Conservation (phyloP, 2,113 vertebrate genomes). For the Ariopsis seemanni region DNA sequence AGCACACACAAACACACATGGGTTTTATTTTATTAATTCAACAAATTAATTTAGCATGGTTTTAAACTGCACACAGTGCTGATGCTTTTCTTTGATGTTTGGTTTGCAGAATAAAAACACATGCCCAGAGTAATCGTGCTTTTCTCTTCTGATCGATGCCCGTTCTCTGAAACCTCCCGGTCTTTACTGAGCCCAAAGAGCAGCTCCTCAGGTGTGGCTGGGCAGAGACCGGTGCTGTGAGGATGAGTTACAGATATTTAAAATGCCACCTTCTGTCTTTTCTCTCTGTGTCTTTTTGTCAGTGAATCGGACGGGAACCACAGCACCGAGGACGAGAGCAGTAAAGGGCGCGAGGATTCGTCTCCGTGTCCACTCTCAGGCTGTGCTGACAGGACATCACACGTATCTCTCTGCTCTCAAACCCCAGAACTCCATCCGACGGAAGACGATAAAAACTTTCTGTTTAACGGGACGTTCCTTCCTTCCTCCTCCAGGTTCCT, state of each 20-base stretch:
- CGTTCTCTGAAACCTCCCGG: not conserved
- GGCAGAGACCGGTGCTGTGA: not conserved
- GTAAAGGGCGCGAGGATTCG: constrained; percentile 93
- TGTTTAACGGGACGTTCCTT: not conserved
- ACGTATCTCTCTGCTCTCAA: constrained; percentile 72
- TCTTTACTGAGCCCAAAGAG: not conserved
- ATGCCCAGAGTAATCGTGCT: not conserved
- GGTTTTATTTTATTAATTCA: no score
- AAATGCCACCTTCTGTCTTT: not conserved
- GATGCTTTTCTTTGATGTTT: not conserved
- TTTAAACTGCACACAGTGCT: not conserved
- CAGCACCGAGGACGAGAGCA: constrained; percentile 97
- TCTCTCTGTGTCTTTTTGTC: constrained; percentile 6
- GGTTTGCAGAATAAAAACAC: no score
- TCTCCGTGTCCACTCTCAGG: constrained; percentile 87
- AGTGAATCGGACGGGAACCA: constrained; percentile 98
- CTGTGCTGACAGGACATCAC: constrained; percentile 79
- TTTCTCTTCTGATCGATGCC: not conserved
- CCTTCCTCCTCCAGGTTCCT: constrained; percentile 68
- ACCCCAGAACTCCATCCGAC: constrained; percentile 86
- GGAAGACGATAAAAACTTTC: constrained; percentile 87
- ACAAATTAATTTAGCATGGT: no score
- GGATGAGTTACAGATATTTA: not conserved
- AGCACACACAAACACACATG: no score
- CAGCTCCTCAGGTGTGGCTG: not conserved